These are phyloP conservation scores for Phragmatobia fuliginosa DNA, from an alignment of 2,888 invertebrate genomes.

Conservation along the genomic window DNA sequence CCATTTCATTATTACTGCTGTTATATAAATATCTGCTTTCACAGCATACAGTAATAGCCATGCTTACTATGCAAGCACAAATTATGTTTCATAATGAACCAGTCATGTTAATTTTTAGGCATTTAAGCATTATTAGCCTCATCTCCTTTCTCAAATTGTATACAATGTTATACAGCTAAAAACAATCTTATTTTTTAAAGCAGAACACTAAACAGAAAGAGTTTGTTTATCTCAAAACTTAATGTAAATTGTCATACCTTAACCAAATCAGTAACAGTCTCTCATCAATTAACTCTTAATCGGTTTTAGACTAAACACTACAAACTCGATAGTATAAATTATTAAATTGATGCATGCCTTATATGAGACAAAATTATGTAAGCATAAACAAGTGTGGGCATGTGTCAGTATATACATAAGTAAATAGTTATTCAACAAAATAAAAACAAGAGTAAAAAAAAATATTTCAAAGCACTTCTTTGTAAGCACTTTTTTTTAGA, in stretches of 20 bases:
- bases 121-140: conserved; percentile 46
- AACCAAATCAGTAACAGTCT: neutral
- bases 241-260: conserved; percentile 20
- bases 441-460: neutral
- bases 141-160: conserved; percentile 13
- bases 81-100: conserved; percentile 27
- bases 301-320: neutral
- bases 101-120: conserved; percentile 49
- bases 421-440: neutral
- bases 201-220: conserved; percentile 21
- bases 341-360: neutral
- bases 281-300: neutral
- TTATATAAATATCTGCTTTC: conserved; percentile 52
- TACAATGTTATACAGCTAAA: conserved; percentile 30
- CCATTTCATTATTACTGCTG: conserved; percentile 47
- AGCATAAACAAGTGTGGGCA: too few species aligned
- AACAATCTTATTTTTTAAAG: conserved; percentile 48
- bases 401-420: neutral
- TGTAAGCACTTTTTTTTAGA: too few species aligned
- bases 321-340: neutral
- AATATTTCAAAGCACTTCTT: neutral
- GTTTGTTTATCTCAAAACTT: conserved; percentile 25
- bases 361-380: neutral
- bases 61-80: conserved; percentile 58
- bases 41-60: conserved; percentile 61